Base-by-base conservation (phyloP, 2,797 vertebrate genomes). In the Spondyliosoma cantharus region DNA sequence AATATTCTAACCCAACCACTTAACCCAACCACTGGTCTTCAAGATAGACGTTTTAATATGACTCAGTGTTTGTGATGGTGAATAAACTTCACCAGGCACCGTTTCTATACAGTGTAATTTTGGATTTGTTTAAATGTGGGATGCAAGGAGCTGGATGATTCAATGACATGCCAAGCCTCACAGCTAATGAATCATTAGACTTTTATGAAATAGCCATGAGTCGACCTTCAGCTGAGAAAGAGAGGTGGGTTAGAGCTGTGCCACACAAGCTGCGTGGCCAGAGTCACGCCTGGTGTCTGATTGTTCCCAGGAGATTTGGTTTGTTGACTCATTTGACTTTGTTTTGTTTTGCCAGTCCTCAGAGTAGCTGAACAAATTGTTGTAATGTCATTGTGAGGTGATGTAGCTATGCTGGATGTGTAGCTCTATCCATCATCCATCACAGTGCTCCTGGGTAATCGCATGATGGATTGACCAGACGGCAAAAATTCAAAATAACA, bases 311-410 rank as follows among this genome's bases (percentile, higher is more conserved):
- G 76, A 83, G 82, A 84, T 83, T 67, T 29, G 68, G 6, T 85
- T 74, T 88, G 88, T 89, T 88, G 78, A 88, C 86, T 90, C 80
- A 67, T 87, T 89, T 91, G 87, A 90, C 87, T 91, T 92, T 91
- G 82, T 83, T 90, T 84, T 90, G 68, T 70, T 87, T 80, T 68
- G 64, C 74, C 17, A 0, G 71, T 48, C 72, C 80, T 80, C 57
- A 8, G 69, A 77, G 62, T 50, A 63, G 68, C 74, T n/a, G 69
- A 86, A 83, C 80, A 85, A 86, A 86, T 83, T 57, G 74, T 71
- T 68, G 29, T 79, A 73, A 65, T 82, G 81, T 84, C 85, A 87
- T 71, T 80, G 75, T 32, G 69, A 80, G 78, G 78, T 67, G 80
- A 84, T 78, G 82, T 62, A 73, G 73, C 25, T 8, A 48, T 14